These are phyloP conservation scores for Cryptus viduatorius DNA, from an alignment of 2,888 invertebrate species.

Conservation along the genomic window DNA sequence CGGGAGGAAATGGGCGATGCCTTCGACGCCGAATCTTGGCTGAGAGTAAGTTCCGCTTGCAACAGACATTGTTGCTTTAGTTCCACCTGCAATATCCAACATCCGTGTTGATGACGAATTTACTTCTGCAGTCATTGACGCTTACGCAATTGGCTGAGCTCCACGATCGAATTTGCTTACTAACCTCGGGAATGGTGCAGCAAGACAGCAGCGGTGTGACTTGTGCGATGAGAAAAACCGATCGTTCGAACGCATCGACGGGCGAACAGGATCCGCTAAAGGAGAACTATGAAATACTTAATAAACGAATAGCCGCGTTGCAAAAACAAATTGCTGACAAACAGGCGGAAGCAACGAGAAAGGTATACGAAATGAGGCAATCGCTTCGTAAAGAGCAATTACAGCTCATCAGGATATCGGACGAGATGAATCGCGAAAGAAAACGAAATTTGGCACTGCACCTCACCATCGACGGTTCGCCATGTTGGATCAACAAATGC, in stretches of 20 bases:
- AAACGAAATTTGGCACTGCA: constrained; percentile 76
- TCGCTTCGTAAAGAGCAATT: constrained; percentile 77
- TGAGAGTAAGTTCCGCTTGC: constrained; percentile 69
- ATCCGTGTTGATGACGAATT: constrained; percentile 4
- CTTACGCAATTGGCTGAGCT: constrained; percentile 80
- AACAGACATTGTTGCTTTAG: background rate
- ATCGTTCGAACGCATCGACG: background rate
- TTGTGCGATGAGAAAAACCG: constrained; percentile 26
- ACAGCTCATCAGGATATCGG: constrained; percentile 75
- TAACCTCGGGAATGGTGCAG: constrained; percentile 77
- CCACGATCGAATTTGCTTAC: constrained; percentile 79
- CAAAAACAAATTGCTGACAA: constrained; percentile 79
- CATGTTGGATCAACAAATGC: constrained; percentile 69
- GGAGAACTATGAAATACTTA: constrained; percentile 74
- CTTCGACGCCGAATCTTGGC: constrained; percentile 79
- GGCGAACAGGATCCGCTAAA: constrained; percentile 53
- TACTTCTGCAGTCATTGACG: constrained; percentile 75
- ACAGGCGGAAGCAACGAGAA: constrained; percentile 76
- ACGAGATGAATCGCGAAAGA: constrained; percentile 78
- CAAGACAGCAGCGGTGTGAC: constrained; percentile 63
- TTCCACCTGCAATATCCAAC: background rate
- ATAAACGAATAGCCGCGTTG: constrained; percentile 78
- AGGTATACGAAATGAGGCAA: constrained; percentile 75
- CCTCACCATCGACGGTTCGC: constrained; percentile 70
- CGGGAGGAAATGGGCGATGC: constrained; percentile 63